phyloP scores from a whole-genome alignment of 2,888 invertebrate species.

The Drosophila prolongata region DNA sequence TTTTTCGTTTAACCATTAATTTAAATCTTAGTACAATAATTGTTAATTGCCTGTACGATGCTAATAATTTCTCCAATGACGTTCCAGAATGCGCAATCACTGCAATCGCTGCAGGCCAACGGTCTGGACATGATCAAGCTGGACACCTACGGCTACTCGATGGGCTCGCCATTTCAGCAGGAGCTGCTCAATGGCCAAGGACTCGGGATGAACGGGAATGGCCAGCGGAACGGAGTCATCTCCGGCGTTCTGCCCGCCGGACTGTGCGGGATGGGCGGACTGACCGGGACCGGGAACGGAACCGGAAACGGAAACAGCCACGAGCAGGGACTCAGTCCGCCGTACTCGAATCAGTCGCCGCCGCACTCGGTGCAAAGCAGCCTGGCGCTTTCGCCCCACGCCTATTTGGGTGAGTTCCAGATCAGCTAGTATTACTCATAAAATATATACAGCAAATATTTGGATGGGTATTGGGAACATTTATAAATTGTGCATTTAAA shows the following conservation, averaged over 20 bases:
- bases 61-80: too few relatives aligned
- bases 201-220: constrained; percentile 73
- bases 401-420: constrained; percentile 88
- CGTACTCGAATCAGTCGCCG: constrained; percentile 93
- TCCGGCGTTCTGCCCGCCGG: constrained; percentile 21
- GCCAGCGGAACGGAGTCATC: constrained; percentile 22
- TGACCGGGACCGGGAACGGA: constrained; percentile 57
- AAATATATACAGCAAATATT: too few relatives aligned
- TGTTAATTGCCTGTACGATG: too few relatives aligned
- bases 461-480: too few relatives aligned
- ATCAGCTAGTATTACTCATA: too few relatives aligned
- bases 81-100: constrained; percentile 87
- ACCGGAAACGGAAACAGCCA: constrained; percentile 84
- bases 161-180: constrained; percentile 85
- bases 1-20: too few relatives aligned
- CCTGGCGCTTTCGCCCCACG: constrained; percentile 89
- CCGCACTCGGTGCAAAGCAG: constrained; percentile 93
- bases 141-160: constrained; percentile 87
- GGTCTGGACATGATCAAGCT: constrained; percentile 85
- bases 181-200: constrained; percentile 82
- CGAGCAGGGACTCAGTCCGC: constrained; percentile 89
- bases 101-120: constrained; percentile 85
- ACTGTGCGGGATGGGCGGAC: constrained; percentile 61
- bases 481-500: too few relatives aligned
- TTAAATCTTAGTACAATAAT: too few relatives aligned